phyloP scores from a whole-genome alignment of 2,113 vertebrate species.

The Xiphophorus maculatus region DNA sequence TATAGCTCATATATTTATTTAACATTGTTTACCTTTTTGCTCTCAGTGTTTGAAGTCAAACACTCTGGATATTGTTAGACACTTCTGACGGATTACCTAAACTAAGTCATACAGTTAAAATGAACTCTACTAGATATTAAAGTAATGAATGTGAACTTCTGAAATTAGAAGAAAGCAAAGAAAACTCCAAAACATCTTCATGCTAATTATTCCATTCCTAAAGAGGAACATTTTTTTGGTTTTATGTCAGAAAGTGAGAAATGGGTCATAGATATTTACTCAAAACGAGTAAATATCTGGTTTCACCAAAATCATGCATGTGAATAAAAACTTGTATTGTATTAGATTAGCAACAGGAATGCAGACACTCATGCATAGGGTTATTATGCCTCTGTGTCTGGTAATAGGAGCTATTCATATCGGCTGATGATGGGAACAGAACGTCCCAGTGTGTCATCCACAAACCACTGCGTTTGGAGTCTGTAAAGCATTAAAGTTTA shows the following conservation, averaged over 20 bases:
- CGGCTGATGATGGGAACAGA: conserved; percentile 50
- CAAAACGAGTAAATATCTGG: not conserved
- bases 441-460: conserved; percentile 30
- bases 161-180: too few species aligned
- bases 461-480: not conserved
- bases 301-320: not conserved
- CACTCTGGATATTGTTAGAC: too few species aligned
- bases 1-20: too few species aligned
- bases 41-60: too few species aligned
- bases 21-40: too few species aligned
- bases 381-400: conserved; percentile 49
- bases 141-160: too few species aligned
- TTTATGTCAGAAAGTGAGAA: not conserved
- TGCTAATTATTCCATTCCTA: too few species aligned
- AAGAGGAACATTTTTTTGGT: not conserved
- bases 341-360: conserved; percentile 13
- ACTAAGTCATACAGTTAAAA: too few species aligned
- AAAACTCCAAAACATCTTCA: too few species aligned
- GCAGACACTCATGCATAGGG: not conserved
- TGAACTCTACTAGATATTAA: too few species aligned
- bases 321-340: conserved; percentile 19
- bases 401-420: conserved; percentile 65
- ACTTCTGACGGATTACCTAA: too few species aligned
- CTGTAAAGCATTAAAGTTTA: not conserved
- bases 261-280: not conserved